A percentile compares a stretch with the other conserved stretches of the same genome.
phyloP scores from a whole-genome alignment of 2,888 invertebrate genomes.

The Charanyca ferruginea region DNA sequence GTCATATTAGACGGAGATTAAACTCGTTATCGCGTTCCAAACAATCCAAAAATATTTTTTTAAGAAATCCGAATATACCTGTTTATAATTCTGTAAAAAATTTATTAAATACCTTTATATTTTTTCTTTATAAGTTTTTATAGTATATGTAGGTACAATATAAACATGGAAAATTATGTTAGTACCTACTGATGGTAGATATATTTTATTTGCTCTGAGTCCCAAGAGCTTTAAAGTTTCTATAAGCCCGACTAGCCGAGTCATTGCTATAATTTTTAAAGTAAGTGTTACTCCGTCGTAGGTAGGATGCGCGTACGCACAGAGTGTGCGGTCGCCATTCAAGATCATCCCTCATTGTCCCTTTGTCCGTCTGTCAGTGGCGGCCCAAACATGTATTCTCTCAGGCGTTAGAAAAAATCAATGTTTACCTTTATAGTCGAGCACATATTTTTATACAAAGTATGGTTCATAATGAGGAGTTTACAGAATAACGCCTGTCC shows the following conservation, averaged over 20 bases:
- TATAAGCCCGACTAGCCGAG: constrained; percentile 35
- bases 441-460: constrained; percentile 90
- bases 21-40: no score
- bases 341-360: constrained; percentile 85
- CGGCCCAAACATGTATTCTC: constrained; percentile 89
- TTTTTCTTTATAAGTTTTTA: no score
- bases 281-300: constrained; percentile 57
- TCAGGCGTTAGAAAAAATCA: constrained; percentile 85
- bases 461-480: constrained; percentile 87
- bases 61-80: no score
- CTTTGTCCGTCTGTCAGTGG: constrained; percentile 86
- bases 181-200: constrained; percentile 25
- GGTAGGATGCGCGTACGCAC: constrained; percentile 73
- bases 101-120: no score
- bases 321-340: constrained; percentile 90
- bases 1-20: no score
- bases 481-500: constrained; percentile 90
- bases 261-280: constrained; percentile 72
- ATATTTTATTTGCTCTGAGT: constrained; percentile 59
- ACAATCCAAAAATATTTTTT: no score
- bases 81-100: no score
- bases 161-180: constrained; percentile 35
- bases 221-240: constrained; percentile 55
- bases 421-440: constrained; percentile 91
- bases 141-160: neutral